Evolutionary conservation across 2,888 invertebrate genomes (phyloP).

Genomic region (Cordilura impudica): DNA sequence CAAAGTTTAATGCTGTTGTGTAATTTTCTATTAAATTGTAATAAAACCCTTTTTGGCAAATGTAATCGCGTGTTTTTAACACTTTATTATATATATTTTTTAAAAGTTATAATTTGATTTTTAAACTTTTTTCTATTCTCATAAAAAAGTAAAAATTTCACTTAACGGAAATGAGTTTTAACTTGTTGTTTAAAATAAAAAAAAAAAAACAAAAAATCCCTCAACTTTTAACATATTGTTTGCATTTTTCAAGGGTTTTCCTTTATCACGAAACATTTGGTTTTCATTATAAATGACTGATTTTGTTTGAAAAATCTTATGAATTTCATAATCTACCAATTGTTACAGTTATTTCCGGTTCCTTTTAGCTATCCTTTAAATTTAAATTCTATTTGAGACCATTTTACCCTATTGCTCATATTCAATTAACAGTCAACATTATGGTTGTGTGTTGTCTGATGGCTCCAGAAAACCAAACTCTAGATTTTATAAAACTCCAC

Average conservation of each 20-base stretch:
- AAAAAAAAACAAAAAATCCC: slow-evolving; percentile 15
- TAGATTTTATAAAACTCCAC: not conserved
- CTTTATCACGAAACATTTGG: not conserved
- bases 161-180: slow-evolving; percentile 59
- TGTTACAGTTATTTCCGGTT: slow-evolving; percentile 59
- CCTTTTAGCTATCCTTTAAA: not conserved
- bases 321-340: slow-evolving; percentile 44
- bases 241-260: slow-evolving; percentile 10
- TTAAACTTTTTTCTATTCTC: slow-evolving; percentile 6
- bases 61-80: slow-evolving; percentile 58
- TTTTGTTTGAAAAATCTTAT: not conserved
- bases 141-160: not conserved
- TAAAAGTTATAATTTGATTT: slow-evolving; percentile 61
- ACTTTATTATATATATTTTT: slow-evolving; percentile 59
- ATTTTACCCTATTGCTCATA: slow-evolving; percentile 30
- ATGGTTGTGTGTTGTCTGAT: too few relatives aligned
- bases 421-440: slow-evolving; percentile 50
- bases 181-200: slow-evolving; percentile 21
- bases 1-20: too few relatives aligned
- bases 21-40: not conserved
- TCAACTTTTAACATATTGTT: slow-evolving; percentile 36
- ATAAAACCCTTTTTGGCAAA: not conserved
- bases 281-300: slow-evolving; percentile 17
- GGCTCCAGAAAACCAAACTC: slow-evolving; percentile 9
- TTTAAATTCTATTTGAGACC: not conserved